These are phyloP conservation scores for Cyrtonyx montezumae DNA, from an alignment of 2,113 vertebrate species.

Conservation along the genomic window DNA sequence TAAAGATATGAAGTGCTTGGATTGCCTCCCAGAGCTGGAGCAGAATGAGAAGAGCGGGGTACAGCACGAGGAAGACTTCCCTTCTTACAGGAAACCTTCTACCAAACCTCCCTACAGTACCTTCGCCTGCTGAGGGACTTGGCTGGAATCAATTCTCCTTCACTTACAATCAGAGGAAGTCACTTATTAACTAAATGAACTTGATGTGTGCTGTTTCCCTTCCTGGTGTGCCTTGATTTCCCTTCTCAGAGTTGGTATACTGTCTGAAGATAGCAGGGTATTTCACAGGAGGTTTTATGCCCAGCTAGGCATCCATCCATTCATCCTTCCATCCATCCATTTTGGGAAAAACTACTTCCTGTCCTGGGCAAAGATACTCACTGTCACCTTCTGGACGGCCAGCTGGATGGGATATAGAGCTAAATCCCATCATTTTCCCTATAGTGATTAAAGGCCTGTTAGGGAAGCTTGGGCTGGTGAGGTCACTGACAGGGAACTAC, in stretches of 20 bases:
- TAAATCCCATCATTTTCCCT: background rate
- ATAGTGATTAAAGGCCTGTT: background rate
- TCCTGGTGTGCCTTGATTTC: background rate
- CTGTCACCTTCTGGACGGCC: background rate
- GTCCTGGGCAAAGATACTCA: background rate
- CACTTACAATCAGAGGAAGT: background rate
- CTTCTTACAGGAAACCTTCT: conserved; percentile 62
- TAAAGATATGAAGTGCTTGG: conserved; percentile 49
- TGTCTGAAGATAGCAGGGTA: accelerated
- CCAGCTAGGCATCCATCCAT: background rate
- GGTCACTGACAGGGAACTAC: background rate
- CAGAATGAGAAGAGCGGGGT: background rate
- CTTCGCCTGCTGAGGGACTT: background rate
- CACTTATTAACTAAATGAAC: background rate
- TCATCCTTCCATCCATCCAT: background rate
- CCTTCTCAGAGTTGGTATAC: background rate
- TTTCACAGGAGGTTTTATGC: background rate
- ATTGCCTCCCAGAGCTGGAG: conserved; percentile 38
- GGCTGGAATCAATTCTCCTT: conserved; percentile 8
- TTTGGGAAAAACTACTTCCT: background rate
- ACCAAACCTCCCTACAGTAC: background rate
- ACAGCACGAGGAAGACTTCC: conserved; percentile 37
- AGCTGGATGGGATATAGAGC: background rate
- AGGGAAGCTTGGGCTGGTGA: too few relatives aligned
- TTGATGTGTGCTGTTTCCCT: background rate